Percentiles rank a stretch among this genome's conserved stretches.
Evolutionary conservation across 2,797 vertebrate species (phyloP).

Genomic region (Platyrinchus mystaceus): DNA sequence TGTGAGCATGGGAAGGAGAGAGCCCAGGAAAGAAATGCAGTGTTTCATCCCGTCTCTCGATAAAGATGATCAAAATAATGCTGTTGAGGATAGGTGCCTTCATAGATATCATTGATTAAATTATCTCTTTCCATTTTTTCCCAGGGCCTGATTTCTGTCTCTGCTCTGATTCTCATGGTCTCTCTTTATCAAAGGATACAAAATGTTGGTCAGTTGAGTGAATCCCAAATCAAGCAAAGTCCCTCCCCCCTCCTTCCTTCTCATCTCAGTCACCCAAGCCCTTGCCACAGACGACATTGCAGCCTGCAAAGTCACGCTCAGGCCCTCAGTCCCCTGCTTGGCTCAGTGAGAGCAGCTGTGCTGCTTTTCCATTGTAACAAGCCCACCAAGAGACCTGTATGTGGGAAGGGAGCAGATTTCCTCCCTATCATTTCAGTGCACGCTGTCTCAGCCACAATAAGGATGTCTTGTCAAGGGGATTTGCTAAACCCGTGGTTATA

Average conservation of each 20-base stretch:
- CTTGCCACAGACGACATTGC: neutral
- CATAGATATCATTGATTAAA: neutral
- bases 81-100: neutral
- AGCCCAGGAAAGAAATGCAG: neutral
- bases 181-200: neutral
- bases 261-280: neutral
- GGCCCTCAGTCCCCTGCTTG: neutral
- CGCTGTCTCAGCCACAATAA: neutral
- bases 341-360: neutral
- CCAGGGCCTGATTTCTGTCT: neutral
- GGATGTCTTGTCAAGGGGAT: conserved; percentile 57
- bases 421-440: conserved; percentile 52
- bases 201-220: neutral
- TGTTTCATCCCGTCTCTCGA: neutral
- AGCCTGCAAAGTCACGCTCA: neutral
- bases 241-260: neutral
- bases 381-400: conserved; percentile 25
- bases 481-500: conserved; percentile 63
- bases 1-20: neutral
- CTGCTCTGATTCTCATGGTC: neutral
- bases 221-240: neutral
- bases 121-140: neutral
- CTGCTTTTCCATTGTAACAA: neutral
- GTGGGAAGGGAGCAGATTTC: conserved; percentile 20
- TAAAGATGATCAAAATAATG: neutral